phyloP scores from a whole-genome alignment of 2,888 invertebrate species.

The Thera obeliscata region DNA sequence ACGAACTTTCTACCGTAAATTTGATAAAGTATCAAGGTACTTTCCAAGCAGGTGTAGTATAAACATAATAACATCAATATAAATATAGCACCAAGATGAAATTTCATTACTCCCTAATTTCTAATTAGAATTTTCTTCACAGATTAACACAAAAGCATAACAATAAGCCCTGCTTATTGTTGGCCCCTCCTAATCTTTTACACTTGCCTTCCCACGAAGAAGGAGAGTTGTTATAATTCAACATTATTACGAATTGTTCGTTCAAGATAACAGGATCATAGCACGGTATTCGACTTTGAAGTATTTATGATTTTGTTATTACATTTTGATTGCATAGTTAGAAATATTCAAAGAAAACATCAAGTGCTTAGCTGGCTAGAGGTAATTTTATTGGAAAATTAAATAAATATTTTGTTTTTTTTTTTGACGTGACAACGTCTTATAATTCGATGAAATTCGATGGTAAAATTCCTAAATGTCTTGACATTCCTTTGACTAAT shows the following conservation, averaged over 20 bases:
- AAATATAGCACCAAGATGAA: constrained; percentile 1
- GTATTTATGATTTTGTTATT: constrained; percentile 50
- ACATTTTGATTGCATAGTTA: constrained; percentile 6
- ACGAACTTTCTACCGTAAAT: too few relatives aligned
- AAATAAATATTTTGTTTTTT: too few relatives aligned
- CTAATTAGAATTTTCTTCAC: constrained; percentile 39
- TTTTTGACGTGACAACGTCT: too few relatives aligned
- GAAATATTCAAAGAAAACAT: background rate
- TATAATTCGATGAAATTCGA: too few relatives aligned
- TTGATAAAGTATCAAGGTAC: too few relatives aligned
- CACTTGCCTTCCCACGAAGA: constrained; percentile 60
- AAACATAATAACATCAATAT: background rate
- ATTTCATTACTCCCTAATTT: constrained; percentile 23
- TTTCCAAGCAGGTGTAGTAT: too few relatives aligned
- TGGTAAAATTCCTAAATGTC: too few relatives aligned
- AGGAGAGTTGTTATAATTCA: constrained; percentile 63
- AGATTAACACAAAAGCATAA: constrained; percentile 43
- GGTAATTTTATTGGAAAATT: background rate
- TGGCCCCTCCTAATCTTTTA: constrained; percentile 68
- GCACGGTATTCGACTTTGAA: constrained; percentile 66
- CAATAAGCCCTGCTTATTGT: constrained; percentile 47
- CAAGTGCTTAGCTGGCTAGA: background rate
- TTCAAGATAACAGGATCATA: constrained; percentile 72
- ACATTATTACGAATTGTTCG: constrained; percentile 69
- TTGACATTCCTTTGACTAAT: too few relatives aligned